Evolutionary conservation across 2,797 vertebrate species (phyloP).

Genomic region (Platalea minor): DNA sequence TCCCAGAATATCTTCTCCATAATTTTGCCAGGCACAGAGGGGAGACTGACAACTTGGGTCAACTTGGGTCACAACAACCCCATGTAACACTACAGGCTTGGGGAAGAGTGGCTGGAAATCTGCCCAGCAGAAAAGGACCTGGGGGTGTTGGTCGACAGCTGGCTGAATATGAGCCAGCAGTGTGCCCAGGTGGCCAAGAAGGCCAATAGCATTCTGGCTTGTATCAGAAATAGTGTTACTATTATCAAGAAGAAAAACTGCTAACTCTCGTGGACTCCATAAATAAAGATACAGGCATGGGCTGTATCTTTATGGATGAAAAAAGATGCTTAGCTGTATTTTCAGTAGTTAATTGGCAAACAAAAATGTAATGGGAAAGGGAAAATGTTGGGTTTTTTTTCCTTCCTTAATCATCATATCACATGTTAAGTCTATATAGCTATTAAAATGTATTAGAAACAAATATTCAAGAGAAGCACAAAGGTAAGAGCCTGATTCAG

Average conservation of each 20-base stretch:
- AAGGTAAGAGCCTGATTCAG: neutral
- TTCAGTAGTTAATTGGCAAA: neutral
- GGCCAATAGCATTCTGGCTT: too few species aligned
- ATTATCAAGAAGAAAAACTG: neutral
- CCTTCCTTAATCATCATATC: neutral
- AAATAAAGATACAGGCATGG: neutral
- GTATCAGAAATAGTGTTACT: neutral
- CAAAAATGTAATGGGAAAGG: neutral
- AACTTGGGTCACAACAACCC: too few species aligned
- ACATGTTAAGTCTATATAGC: neutral
- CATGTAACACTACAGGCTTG: too few species aligned
- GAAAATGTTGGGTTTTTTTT: neutral
- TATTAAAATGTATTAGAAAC: neutral
- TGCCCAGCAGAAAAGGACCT: too few species aligned
- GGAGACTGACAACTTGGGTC: too few species aligned
- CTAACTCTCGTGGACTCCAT: neutral
- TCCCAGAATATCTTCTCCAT: too few species aligned
- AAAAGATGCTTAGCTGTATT: neutral
- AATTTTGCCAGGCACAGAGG: too few species aligned
- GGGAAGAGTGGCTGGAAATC: too few species aligned
- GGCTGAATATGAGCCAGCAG: too few species aligned
- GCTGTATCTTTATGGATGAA: neutral
- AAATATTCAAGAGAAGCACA: neutral
- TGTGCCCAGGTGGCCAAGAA: too few species aligned
- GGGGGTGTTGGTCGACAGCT: too few species aligned